Evolutionary conservation across 2,113 vertebrate species (phyloP), one percentile per base, ranked within the genome.

Genomic region (Nycticorax nycticorax): DNA sequence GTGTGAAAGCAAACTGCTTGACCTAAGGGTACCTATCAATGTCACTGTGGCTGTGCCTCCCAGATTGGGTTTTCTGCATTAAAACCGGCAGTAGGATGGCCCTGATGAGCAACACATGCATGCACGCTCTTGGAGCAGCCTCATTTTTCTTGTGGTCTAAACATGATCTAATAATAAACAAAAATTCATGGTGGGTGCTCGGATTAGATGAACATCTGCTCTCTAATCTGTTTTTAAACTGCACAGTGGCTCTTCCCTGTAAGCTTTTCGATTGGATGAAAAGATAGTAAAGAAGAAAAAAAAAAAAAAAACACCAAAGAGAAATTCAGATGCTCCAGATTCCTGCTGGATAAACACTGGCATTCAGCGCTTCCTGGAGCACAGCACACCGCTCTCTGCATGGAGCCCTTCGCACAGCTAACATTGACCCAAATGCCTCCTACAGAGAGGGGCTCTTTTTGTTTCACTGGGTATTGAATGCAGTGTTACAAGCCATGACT

Each of bases 121-220:
- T 45, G 20, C 13, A 57, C 5, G 5, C 20, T 60, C 19, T 22
- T 26, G n/a, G 5, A 82, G 37, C 57, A 93, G n/a, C 41, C 47
- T 91, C 50, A 28, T 81, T 74, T 67, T 94, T 75, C 43, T 83
- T 59, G 15, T 73, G 62, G 48, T 52, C 53, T 89, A 50, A 92
- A 92, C 39, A 20, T 30, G 67, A 88, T 91, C 37, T 75, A 59
- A 67, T 76, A 92, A 85, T 33, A 86, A 92, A 87, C 48, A 89
- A 78, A 94, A 88, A 83, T 50, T 93, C 74, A 66, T 82, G 66
- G 43, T 78, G 64, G 27, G 33, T 85, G 50, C 63, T 88, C 66
- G 50, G 80, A 87, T 91, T 88, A 85, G 71, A 63, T 76, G 81
- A 90, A 91, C 92, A 95, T 66, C 91, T 96, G 92, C 77, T 97